Evolutionary conservation across 92 coral and sea anemone genomes (phyloP), one percentile per base, ranked within the genome.

Genomic region (Heteractis magnifica): DNA sequence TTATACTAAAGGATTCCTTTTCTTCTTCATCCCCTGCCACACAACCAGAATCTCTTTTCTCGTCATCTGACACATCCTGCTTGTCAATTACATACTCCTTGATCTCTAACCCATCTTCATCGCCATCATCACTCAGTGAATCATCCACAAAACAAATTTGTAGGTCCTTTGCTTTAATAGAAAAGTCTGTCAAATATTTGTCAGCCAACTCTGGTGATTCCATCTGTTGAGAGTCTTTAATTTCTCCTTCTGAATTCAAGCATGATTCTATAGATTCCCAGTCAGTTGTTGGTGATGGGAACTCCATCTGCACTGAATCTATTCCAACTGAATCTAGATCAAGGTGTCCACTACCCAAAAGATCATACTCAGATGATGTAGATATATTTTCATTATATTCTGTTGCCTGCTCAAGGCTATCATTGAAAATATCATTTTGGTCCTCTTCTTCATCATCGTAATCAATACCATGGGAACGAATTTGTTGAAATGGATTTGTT

Each of bases 211-310:
- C 95, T 13, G 77, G 84, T 5, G 86, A 83, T 73, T 94, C 95
- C n/a, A 77, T 89, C 79, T 90, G 78, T 72, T 94, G 97, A 74
- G 68, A 72, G 49, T 89, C 93, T 15, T 87, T 91, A 1, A 81
- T 84, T 71, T 93, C 93, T 53, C 90, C 89, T 86, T 91, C 92
- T 20, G 97, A 92, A 11, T 91, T 94, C 76, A 97, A 74, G 77
- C 97, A 92, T 19, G 98, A 92, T 75, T 97, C 99, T 72, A 97
- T 97, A 4, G 97, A 94, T 56, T 94, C 97, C 99, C 99, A 97
- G 86, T 97, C 99, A 18, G 99, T 97, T 23, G 95, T 92, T 0
- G 99, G 98, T 5, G 99, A 95, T 3, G 98, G 97, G 44, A 97
- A 88, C 73, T 97, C 99, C 41, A 92, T 59, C 12, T 91, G 97